These are phyloP conservation scores for Sprattus sprattus DNA, from an alignment of 2,113 vertebrate species.

Conservation along the genomic window DNA sequence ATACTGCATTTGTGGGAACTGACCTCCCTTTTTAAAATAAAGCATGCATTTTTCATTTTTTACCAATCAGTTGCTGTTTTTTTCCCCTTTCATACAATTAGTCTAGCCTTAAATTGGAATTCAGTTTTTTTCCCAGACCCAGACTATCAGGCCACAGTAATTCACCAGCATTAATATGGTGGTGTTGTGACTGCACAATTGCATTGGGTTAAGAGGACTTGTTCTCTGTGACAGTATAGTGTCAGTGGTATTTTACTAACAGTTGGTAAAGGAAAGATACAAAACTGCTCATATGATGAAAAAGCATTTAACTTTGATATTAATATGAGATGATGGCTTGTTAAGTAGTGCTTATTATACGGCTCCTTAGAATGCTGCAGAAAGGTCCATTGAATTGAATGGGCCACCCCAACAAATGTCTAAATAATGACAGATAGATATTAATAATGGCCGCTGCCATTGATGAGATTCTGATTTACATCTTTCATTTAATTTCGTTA, in stretches of 20 bases:
- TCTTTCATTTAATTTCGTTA: too few species aligned
- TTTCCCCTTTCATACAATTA: neutral
- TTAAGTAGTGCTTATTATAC: neutral
- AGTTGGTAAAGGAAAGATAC: neutral
- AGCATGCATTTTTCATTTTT: constrained; percentile 62
- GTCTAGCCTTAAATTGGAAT: constrained; percentile 9
- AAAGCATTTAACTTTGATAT: neutral
- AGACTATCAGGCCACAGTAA: neutral
- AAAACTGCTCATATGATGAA: neutral
- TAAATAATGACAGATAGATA: too few species aligned
- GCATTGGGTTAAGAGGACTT: neutral
- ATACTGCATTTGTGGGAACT: constrained; percentile 63
- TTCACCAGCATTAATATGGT: neutral
- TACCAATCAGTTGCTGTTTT: neutral
- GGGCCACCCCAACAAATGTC: too few species aligned
- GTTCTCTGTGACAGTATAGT: neutral
- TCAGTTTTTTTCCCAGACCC: neutral
- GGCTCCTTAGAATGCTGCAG: too few species aligned
- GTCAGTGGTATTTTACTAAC: neutral
- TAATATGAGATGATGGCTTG: neutral
- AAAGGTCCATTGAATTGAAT: too few species aligned
- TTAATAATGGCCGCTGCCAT: too few species aligned
- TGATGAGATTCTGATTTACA: too few species aligned
- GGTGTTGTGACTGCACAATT: neutral
- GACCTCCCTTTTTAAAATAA: constrained; percentile 56